phyloP scores from a whole-genome alignment of 2,113 vertebrate species.

The Eptesicus fuscus region DNA sequence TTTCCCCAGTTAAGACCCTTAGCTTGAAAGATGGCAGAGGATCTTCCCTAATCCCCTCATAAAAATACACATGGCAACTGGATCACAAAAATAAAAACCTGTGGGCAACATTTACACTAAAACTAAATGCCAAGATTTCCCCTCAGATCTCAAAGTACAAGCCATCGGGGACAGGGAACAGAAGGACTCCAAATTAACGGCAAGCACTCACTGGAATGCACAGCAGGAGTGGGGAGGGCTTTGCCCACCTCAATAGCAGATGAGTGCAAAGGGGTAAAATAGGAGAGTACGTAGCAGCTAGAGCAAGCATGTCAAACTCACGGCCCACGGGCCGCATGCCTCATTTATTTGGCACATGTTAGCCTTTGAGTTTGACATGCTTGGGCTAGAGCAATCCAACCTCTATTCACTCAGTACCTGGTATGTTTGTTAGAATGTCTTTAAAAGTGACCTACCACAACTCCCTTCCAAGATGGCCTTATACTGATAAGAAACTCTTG shows the following conservation, averaged over 20 bases:
- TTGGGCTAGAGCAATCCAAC: too few relatives aligned
- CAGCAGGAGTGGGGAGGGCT: fast-evolving
- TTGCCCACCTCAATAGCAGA: too few relatives aligned
- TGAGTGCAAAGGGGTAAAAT: too few relatives aligned
- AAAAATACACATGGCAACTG: background rate
- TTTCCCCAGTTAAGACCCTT: too few relatives aligned
- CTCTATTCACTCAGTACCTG: background rate
- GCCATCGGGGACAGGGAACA: background rate
- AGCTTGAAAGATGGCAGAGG: background rate
- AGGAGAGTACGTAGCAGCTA: fast-evolving
- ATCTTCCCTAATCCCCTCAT: background rate
- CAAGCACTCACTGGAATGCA: background rate
- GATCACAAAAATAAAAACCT: background rate
- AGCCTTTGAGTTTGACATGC: too few relatives aligned
- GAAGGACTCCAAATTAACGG: background rate
- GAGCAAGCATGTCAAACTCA: too few relatives aligned
- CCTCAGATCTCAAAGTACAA: background rate
- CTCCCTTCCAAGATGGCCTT: background rate
- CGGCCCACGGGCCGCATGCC: too few relatives aligned
- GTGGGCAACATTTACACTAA: background rate
- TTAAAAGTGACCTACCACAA: too few relatives aligned
- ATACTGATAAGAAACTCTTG: background rate
- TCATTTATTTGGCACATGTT: too few relatives aligned
- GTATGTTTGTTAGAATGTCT: too few relatives aligned
- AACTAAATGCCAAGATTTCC: background rate